A percentile compares a stretch with the other conserved stretches of the same genome.
These are phyloP conservation scores for Verasper variegatus DNA, from an alignment of 2,113 vertebrate species.

Conservation along the genomic window DNA sequence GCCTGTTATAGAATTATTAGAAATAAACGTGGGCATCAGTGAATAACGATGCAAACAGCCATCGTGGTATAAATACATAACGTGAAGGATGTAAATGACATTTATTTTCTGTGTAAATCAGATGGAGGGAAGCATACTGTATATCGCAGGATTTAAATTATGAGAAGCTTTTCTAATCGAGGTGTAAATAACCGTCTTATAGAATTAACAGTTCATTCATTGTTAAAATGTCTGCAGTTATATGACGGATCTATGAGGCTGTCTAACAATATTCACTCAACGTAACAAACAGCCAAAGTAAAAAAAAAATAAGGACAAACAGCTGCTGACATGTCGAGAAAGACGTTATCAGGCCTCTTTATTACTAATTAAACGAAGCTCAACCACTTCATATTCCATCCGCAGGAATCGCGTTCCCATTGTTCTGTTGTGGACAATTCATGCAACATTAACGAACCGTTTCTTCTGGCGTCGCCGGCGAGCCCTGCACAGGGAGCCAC, in stretches of 20 bases:
- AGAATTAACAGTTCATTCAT: neutral
- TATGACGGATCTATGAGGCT: neutral
- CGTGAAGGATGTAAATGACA: neutral
- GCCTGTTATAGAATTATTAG: neutral
- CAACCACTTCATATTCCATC: constrained; percentile 62
- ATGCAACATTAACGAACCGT: constrained; percentile 74
- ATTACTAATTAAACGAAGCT: constrained; percentile 70
- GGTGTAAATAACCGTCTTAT: too few relatives aligned
- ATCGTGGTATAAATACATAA: neutral
- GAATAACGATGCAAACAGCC: too few relatives aligned
- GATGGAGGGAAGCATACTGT: neutral
- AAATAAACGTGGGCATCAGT: neutral
- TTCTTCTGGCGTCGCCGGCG: constrained; percentile 58
- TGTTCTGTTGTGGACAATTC: constrained; percentile 64
- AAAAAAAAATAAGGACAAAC: neutral
- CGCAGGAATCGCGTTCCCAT: constrained; percentile 66
- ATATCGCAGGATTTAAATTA: too few relatives aligned
- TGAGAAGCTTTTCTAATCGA: too few relatives aligned
- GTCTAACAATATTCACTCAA: neutral
- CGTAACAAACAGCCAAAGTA: neutral
- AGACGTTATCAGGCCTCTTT: constrained; percentile 42
- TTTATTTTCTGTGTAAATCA: neutral
- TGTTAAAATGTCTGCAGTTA: neutral
- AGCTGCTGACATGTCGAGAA: neutral
- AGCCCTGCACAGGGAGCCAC: constrained; percentile 45